Evolutionary conservation across 1,140 invertebrate species (phyloP), one percentile per base, ranked within the genome.

Genomic region (Augochlora pura): DNA sequence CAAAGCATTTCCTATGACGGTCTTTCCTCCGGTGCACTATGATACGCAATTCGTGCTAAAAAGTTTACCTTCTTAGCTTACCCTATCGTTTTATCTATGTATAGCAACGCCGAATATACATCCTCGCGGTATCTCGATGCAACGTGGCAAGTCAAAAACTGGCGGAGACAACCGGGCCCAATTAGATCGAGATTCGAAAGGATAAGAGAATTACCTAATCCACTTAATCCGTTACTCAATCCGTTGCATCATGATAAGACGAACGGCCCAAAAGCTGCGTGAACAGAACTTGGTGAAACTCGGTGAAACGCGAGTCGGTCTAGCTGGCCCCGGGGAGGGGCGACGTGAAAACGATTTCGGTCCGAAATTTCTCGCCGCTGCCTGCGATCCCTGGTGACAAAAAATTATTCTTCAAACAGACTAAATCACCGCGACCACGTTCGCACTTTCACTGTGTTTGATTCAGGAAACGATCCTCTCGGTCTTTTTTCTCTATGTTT

Each of bases 231-330:
- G 27, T 88, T 86, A 63, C 64, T 69, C 69, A 87, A 87, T 84
- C 25, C 63, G 70, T 88, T 88, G 82, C 86, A 86, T 88, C 87
- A 88, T 80, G 81, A 88, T 86, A 88, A 88, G 72, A 57, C 75
- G 68, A 72, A 77, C 75, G 74, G 77, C 64, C 77, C 71, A 85
- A 86, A 86, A 85, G 66, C 67, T 46, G 25, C 57, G 60, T 57
- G 52, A 62, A 62, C 59, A 14, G 59, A 62, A 62, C 21, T 42
- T 16, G 67, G 23, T 46, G 74, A 70, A 67, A 71, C 65, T 69
- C 83, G 72, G 84, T 84, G 86, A 88, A 88, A 87, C 73, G 49
- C 81, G 62, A 60, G 74, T 60, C 77, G 18, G 38, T 39, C 73
- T 69, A 62, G 79, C 54, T 52, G 69, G 23, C 60, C 23, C 42